A percentile compares a stretch with the other conserved stretches of the same genome.
Conservation (phyloP, 2,888 invertebrate genomes). For the Rotaria socialis region DNA sequence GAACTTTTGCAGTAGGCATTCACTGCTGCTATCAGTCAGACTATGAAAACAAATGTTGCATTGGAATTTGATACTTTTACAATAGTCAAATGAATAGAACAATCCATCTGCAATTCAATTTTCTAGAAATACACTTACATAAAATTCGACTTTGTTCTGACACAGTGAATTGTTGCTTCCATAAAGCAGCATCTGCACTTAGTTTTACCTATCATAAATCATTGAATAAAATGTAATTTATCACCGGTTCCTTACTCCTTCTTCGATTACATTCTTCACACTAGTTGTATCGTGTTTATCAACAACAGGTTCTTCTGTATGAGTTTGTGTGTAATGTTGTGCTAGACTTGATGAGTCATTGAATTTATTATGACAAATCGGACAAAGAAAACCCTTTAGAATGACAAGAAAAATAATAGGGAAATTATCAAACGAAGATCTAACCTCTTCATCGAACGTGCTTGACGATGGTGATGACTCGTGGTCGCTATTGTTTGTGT, state of each 20-base stretch:
- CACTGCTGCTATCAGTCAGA: too few relatives aligned
- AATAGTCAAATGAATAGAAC: too few relatives aligned
- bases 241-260: too few relatives aligned
- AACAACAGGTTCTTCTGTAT: not conserved
- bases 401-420: too few relatives aligned
- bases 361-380: slow-evolving; percentile 1
- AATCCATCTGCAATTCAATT: too few relatives aligned
- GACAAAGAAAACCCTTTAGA: not conserved
- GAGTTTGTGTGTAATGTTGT: not conserved
- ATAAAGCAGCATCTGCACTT: slow-evolving; percentile 54
- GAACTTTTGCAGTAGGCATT: too few relatives aligned
- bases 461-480: not conserved
- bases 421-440: not conserved
- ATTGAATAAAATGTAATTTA: not conserved
- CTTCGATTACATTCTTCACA: not conserved
- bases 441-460: not conserved
- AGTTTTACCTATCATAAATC: not conserved
- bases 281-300: not conserved
- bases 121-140: slow-evolving; percentile 53
- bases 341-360: not conserved
- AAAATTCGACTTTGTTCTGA: slow-evolving; percentile 62
- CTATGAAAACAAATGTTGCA: too few relatives aligned
- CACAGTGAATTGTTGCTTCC: slow-evolving; percentile 59
- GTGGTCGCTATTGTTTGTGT: too few relatives aligned
- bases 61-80: too few relatives aligned